Conservation (phyloP, 2,113 vertebrate genomes). For the Nansenia antarctica region DNA sequence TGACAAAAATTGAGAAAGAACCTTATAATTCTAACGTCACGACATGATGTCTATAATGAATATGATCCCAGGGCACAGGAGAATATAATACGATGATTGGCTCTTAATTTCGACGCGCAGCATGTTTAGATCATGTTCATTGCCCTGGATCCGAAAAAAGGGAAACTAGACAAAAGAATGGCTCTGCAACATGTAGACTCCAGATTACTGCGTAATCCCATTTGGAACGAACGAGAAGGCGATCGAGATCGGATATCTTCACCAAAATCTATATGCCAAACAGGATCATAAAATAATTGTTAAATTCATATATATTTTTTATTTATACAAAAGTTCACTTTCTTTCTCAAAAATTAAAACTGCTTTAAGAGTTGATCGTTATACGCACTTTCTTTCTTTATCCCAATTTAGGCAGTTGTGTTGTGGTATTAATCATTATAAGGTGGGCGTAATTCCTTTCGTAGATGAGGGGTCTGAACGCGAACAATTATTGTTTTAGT, state of each 20-base stretch:
- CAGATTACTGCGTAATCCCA: constrained; percentile 50
- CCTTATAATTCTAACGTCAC: background rate
- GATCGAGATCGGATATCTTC: background rate
- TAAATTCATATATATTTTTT: no score
- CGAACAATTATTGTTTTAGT: constrained; percentile 31
- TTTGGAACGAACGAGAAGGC: constrained; percentile 43
- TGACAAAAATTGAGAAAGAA: no score
- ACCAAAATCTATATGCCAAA: no score
- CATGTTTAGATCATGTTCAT: background rate
- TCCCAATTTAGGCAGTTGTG: constrained; percentile 16
- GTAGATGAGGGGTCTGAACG: constrained; percentile 42
- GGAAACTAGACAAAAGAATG: constrained; percentile 15
- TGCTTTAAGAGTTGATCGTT: constrained; percentile 45
- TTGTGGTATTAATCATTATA: constrained; percentile 41
- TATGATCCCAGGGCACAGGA: background rate
- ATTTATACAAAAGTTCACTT: constrained; percentile 41
- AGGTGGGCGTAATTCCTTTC: constrained; percentile 54
- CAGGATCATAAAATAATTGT: no score
- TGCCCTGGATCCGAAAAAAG: background rate
- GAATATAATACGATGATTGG: background rate
- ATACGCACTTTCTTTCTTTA: constrained; percentile 10
- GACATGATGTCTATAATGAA: background rate
- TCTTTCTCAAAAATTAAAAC: constrained; percentile 17
- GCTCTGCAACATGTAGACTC: constrained; percentile 46
- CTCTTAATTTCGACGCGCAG: background rate